phyloP scores from a whole-genome alignment of 2,797 vertebrate species.

The Silurus aristotelis region DNA sequence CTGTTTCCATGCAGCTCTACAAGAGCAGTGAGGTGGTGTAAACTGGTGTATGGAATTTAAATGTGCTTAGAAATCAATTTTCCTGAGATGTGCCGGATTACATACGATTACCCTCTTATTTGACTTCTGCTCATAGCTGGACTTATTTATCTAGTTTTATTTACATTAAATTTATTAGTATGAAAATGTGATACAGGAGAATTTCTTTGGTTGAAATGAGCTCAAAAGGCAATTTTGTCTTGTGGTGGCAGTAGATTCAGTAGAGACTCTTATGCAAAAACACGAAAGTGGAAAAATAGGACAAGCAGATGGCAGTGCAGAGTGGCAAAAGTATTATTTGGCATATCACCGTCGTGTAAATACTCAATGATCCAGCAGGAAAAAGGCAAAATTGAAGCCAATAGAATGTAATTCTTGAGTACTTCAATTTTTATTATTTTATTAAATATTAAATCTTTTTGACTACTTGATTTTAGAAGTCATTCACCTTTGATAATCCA shows the following conservation, averaged over 20 bases:
- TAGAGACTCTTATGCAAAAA: background rate
- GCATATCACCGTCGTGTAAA: background rate
- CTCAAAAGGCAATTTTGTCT: background rate
- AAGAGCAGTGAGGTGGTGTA: background rate
- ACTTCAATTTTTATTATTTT: background rate
- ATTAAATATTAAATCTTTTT: background rate
- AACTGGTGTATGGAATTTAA: background rate
- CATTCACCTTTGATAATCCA: background rate
- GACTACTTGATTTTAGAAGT: background rate
- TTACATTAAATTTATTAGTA: background rate
- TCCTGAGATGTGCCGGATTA: background rate
- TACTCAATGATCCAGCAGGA: background rate
- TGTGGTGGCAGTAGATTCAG: background rate
- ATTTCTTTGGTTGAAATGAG: background rate
- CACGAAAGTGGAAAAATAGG: background rate
- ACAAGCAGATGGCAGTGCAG: background rate
- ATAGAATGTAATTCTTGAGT: background rate
- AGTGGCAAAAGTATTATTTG: background rate
- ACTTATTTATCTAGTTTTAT: background rate
- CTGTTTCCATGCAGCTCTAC: slow-evolving; percentile 9
- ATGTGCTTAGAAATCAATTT: background rate
- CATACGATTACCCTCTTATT: too few species aligned
- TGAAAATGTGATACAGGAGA: background rate
- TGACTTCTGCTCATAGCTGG: background rate
- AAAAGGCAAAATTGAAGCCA: background rate